Base-by-base conservation (phyloP, 1,140 invertebrate species). In the Hycleus cichorii region DNA sequence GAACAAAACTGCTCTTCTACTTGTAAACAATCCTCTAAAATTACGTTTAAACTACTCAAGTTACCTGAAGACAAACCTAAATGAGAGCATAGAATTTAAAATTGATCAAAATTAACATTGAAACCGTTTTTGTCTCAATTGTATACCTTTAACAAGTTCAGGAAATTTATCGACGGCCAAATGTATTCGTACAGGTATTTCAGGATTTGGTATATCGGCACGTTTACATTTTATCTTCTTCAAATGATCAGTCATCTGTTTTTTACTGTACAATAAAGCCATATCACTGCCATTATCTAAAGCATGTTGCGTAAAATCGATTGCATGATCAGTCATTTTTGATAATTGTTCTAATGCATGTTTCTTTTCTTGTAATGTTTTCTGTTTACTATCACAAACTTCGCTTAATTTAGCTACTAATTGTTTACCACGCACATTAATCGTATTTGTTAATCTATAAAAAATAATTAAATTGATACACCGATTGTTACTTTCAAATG, bases 301-400 rank as follows among this genome's bases (percentile, higher is more conserved):
- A 10, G 88, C 88, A 68, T 84, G 80, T 67, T 83, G 83, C 44
- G 91, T 88, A 75, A 93, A 92, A 53, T 85, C 81, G 44, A 91
- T 88, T 72, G 89, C 91, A 77, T 93, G 88, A 77, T 93, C 89
- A 8, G 89, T 90, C 67, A 90, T 83, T 68, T 84, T 83, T 3
- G 88, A 88, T 3, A 91, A 76, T 65, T 89, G 82, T 67, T 89
- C 83, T 18, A 92, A 73, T 50, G 87, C 89, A 49, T 85, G 79
- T 75, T 90, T 90, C 74, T 91, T 93, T 71, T 90, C 87, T 63
- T 84, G 84, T 12, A 93, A 76, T 32, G 88, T 89, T 69, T 86
- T 88, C 69, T 90, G 85, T 70, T 91, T 92, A 57, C 81, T 82
- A 73, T 90, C 87, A 69, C 90, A 93, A 10, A 93, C 82, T 75